Base-by-base conservation (phyloP, 1,140 invertebrate genomes). In the Lerema accius region DNA sequence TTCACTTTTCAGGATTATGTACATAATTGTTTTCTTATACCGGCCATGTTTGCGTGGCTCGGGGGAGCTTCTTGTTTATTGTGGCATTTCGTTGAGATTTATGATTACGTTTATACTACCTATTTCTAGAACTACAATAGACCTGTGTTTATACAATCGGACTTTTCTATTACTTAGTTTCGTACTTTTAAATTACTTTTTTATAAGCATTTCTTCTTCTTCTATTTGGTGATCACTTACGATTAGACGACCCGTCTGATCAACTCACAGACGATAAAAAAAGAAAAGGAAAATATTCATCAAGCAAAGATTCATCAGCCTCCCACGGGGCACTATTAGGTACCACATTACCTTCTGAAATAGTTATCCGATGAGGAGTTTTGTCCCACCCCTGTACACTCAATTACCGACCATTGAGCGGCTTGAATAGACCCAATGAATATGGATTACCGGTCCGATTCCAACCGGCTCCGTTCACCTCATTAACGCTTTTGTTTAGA, bases 391-490 rank as follows among this genome's bases (percentile, higher is more conserved):
- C 32, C 50, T 16, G 37, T 40, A 53, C 32, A 53, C 14, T 48
- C 42, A 56, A 48, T 58, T 49, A 50, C 32, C 6, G 35, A 28
- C 55, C 37, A 64, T 64, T 64, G 61, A 67, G 32, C 16, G 23
- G 32, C 26, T 61, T 17, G 26, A 53, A 53, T 23, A 19, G 35
- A 19, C n/a, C 35, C 35, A 9, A 53, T 53, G 50, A 53, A 53
- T 53, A 53, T 53, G 50, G 50, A 53, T 55, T 42, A 19, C 16
- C 11, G 50, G 49, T 42, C 17, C 50, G 37, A 4, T 55, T 26
- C 50, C 15, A 40, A 26, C 17, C 50, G 37, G 16, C 35, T 26
- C 50, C 35, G 17, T 42, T 42, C 50, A 40, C 50, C n/a, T 55
- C 50, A 55, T 55, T 55, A 55, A n/a, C 50, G 14, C 19, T 26